Base-by-base conservation (phyloP, 2,113 vertebrate genomes). In the Tringa solitaria region DNA sequence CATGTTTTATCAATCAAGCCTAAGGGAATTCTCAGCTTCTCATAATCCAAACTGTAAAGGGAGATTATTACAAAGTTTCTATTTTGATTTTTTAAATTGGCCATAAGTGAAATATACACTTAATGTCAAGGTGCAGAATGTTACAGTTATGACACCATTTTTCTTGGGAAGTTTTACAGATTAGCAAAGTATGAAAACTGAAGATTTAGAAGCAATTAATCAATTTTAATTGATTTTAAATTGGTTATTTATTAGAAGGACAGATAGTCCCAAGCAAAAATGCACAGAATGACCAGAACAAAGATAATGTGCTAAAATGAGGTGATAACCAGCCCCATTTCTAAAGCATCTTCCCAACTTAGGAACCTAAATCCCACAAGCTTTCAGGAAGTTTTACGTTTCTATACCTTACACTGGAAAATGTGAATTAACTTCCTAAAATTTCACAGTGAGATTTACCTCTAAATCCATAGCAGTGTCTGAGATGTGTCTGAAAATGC, bases 1-100 rank as follows among this genome's bases (percentile, higher is more conserved):
- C 98, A 98, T 98, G 98, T 99, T 99, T 97, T 98, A 99, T 99
- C 99, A 98, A 98, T 98, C 98, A 98, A 98, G 99, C 99, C 99
- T 98, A 98, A 98, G 99, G 99, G 98, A 98, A 98, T 98, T 97
- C 95, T 95, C 97, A 98, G 97, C 97, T 97, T 98, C 98, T 98
- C 97, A 98, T 96, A 97, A 95, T 74, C 94, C 85, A 97, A 97
- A 97, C 96, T 97, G 96, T 97, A 98, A 97, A 96, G 85, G 78
- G 87, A 97, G 97, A 98, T 98, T 98, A 98, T 98, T 98, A 98
- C 89, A 96, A 98, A 98, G 98, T 98, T 99, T 98, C 97, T 98
- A 94, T 98, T 97, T 98, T 97, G 96, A 98, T 98, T 97, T 98
- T 98, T 97, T 92, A 97, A 98, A 98, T 97, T 96, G 95, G 97